Evolutionary conservation across 2,113 vertebrate genomes (phyloP).

Genomic region (Carassius carassius): DNA sequence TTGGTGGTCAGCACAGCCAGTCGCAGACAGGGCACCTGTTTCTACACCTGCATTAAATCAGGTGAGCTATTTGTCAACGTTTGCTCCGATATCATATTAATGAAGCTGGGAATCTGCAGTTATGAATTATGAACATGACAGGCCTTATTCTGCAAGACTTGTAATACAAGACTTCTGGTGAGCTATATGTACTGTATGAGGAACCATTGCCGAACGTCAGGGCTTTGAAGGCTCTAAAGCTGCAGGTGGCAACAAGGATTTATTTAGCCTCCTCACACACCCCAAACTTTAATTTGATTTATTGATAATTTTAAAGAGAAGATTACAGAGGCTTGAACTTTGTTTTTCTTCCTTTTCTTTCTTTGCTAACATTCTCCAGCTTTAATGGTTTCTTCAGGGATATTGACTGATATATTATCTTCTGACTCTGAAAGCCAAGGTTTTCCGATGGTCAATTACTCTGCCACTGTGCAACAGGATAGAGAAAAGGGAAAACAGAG

Average conservation of each 20-base stretch:
- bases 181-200: neutral
- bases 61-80: slow-evolving; percentile 43
- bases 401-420: slow-evolving; percentile 64
- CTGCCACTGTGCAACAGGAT: slow-evolving; percentile 52
- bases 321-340: slow-evolving; percentile 60
- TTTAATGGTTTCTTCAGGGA: slow-evolving; percentile 60
- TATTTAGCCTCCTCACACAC: slow-evolving; percentile 51
- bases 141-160: slow-evolving; percentile 35
- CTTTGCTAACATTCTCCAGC: slow-evolving; percentile 51
- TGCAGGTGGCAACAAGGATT: slow-evolving; percentile 47
- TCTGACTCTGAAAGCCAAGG: slow-evolving; percentile 60
- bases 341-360: slow-evolving; percentile 61
- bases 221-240: slow-evolving; percentile 32
- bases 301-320: slow-evolving; percentile 59
- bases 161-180: neutral
- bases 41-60: slow-evolving; percentile 36
- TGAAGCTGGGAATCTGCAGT: slow-evolving; percentile 21
- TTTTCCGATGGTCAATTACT: slow-evolving; percentile 60
- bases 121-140: slow-evolving; percentile 48
- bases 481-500: slow-evolving; percentile 21
- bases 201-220: neutral
- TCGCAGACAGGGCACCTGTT: slow-evolving; percentile 44
- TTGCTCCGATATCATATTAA: slow-evolving; percentile 39
- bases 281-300: slow-evolving; percentile 59
- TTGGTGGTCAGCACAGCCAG: slow-evolving; percentile 31